These are phyloP conservation scores for Heliocidaris tuberculata DNA, from an alignment of 35 echinoderm and acorn worm species.

Conservation along the genomic window DNA sequence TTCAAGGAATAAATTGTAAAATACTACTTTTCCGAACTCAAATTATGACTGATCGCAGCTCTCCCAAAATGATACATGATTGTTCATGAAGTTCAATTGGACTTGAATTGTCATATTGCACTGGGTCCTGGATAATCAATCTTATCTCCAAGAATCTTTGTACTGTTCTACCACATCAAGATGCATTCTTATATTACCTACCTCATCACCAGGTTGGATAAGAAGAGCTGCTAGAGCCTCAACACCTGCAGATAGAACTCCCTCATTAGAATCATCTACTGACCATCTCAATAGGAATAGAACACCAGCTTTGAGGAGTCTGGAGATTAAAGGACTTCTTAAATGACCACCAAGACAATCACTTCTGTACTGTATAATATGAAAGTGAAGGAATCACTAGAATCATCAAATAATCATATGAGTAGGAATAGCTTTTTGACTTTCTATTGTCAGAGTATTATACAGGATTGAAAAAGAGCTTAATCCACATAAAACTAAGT, in stretches of 20 bases:
- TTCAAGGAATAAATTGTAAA: background rate
- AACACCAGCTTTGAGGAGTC: conserved; percentile 78
- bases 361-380: conserved; percentile 59
- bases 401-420: too few species aligned
- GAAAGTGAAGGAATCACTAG: too few species aligned
- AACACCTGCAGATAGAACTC: conserved; percentile 73
- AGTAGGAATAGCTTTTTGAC: too few species aligned
- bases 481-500: too few species aligned
- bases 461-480: too few species aligned
- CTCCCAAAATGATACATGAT: background rate
- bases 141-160: background rate
- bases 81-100: too few species aligned
- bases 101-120: background rate
- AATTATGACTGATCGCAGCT: background rate
- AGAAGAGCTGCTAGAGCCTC: conserved; percentile 83
- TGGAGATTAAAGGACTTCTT: conserved; percentile 73
- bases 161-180: background rate
- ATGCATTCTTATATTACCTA: background rate
- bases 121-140: background rate
- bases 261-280: conserved; percentile 83
- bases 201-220: conserved; percentile 95
- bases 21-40: background rate
- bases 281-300: conserved; percentile 91
- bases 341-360: conserved; percentile 75
- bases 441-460: too few species aligned